A percentile compares a stretch with the other conserved stretches of the same genome.
Evolutionary conservation across 2,888 invertebrate genomes (phyloP).

Genomic region (Sinodicranocentrus sp.): DNA sequence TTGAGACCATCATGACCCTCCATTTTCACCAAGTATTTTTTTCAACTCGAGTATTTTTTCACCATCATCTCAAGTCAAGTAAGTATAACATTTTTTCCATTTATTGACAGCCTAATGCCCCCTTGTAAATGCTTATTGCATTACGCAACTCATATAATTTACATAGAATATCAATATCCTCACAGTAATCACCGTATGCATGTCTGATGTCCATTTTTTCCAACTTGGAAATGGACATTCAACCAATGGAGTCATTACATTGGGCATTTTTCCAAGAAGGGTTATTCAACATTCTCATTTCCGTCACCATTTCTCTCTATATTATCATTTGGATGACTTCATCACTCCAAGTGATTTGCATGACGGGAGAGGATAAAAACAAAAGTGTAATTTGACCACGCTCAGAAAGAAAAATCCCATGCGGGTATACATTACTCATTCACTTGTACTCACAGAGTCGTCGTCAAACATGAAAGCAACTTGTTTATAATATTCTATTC

Average conservation of each 20-base stretch:
- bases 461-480: background rate
- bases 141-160: background rate
- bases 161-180: background rate
- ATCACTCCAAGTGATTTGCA: conserved; percentile 54
- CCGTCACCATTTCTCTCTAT: background rate
- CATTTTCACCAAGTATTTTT: background rate
- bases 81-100: conserved; percentile 40
- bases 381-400: conserved; percentile 54
- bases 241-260: no score
- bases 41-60: background rate
- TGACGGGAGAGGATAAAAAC: conserved; percentile 62
- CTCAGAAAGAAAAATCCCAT: conserved; percentile 3
- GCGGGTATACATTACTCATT: conserved; percentile 5
- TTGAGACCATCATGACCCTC: background rate
- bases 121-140: background rate
- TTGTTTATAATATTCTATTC: background rate
- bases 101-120: conserved; percentile 49
- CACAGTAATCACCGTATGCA: background rate
- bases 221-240: conserved; percentile 39
- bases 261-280: background rate
- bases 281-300: background rate
- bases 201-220: conserved; percentile 32
- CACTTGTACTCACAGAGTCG: background rate
- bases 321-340: conserved; percentile 18
- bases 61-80: conserved; percentile 13